Evolutionary conservation across 2,113 vertebrate genomes (phyloP).

Genomic region (Rhinolophus sinicus): DNA sequence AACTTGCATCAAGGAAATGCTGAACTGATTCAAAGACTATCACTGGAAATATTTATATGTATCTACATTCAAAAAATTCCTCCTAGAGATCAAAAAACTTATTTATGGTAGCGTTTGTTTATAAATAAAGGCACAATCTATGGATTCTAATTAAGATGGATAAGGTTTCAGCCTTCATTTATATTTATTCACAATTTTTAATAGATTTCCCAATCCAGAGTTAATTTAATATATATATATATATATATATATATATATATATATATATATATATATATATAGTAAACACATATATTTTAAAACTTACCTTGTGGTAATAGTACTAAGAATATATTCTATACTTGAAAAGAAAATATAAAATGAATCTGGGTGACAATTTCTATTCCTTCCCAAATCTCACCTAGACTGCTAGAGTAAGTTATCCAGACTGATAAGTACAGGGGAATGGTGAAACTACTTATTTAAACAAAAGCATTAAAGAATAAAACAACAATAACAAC

Average conservation of each 20-base stretch:
- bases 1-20: slow-evolving; percentile 10
- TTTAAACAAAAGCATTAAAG: neutral
- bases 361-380: neutral
- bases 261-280: too few relatives aligned
- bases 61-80: slow-evolving; percentile 28
- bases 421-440: neutral
- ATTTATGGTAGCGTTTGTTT: neutral
- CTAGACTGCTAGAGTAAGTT: neutral
- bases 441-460: neutral
- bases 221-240: neutral
- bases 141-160: neutral
- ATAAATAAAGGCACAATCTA: neutral
- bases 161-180: neutral
- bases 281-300: slow-evolving; percentile 5
- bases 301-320: slow-evolving; percentile 6
- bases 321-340: neutral
- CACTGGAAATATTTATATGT: neutral
- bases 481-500: neutral
- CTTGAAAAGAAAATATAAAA: slow-evolving; percentile 41
- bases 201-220: neutral
- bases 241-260: neutral
- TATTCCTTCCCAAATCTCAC: neutral
- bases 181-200: neutral
- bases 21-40: slow-evolving; percentile 3
- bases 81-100: neutral